Evolutionary conservation across 2,797 vertebrate species (phyloP).

Genomic region (Channa striata): DNA sequence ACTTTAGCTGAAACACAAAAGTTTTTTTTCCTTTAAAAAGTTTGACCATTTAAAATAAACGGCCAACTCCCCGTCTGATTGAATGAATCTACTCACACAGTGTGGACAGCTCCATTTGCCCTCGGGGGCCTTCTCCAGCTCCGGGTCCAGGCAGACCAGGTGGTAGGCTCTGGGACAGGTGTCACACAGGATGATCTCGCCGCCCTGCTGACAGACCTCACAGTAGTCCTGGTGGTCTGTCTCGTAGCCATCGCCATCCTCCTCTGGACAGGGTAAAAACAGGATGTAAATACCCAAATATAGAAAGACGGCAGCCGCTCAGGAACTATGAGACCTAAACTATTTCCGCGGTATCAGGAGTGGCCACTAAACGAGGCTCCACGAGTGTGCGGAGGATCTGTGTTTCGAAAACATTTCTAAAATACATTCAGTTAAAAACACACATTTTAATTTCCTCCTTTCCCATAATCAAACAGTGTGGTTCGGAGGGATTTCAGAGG

Average conservation of each 20-base stretch:
- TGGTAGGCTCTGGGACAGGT: slow-evolving; percentile 97
- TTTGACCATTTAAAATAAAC: not conserved
- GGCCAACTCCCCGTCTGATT: not conserved
- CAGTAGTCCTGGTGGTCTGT: slow-evolving; percentile 99
- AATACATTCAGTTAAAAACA: slow-evolving; percentile 36
- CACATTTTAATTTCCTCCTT: slow-evolving; percentile 32
- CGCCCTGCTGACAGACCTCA: slow-evolving; percentile 98
- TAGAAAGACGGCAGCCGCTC: not conserved
- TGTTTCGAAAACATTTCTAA: slow-evolving; percentile 28
- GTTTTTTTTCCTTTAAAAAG: too few species aligned
- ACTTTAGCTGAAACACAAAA: too few species aligned
- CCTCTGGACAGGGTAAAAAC: slow-evolving; percentile 78
- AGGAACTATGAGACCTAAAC: not conserved
- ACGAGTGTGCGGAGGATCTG: slow-evolving; percentile 6
- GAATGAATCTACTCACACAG: slow-evolving; percentile 88
- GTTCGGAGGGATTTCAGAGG: slow-evolving; percentile 45
- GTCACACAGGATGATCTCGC: slow-evolving; percentile 98
- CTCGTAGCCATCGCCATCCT: slow-evolving; percentile 97
- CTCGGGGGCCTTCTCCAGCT: slow-evolving; percentile 97
- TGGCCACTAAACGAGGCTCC: not conserved
- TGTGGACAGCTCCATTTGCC: slow-evolving; percentile 99
- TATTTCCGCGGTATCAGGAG: not conserved
- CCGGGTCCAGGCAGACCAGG: slow-evolving; percentile 96
- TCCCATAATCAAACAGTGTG: slow-evolving; percentile 53
- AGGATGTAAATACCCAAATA: not conserved